Evolutionary conservation across 2,797 vertebrate species (phyloP).

Genomic region (Scleropages formosus): DNA sequence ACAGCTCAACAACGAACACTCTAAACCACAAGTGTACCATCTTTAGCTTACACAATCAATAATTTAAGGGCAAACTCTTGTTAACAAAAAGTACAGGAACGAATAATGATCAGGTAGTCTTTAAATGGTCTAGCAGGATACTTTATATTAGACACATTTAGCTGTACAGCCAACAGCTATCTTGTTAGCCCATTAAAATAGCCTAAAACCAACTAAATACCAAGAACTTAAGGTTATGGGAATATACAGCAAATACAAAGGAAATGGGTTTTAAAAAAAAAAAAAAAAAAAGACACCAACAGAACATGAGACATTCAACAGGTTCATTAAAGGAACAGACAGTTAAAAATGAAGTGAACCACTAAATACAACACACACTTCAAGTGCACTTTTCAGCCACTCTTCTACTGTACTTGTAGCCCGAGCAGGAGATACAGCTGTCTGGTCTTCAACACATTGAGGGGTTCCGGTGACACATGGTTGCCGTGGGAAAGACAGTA

Average conservation of each 20-base stretch:
- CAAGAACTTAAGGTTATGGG: no score
- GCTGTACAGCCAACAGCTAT: no score
- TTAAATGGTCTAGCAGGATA: no score
- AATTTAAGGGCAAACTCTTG: background rate
- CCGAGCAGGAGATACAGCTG: background rate
- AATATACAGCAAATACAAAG: background rate
- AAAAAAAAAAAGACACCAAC: background rate
- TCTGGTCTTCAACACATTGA: background rate
- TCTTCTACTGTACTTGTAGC: background rate
- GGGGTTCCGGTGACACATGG: slow-evolving; percentile 28
- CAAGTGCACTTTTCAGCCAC: background rate
- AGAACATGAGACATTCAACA: background rate
- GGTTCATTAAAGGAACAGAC: no score
- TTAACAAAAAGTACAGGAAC: no score
- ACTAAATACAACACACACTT: background rate
- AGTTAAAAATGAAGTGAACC: no score
- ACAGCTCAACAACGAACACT: background rate
- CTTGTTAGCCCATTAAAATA: no score
- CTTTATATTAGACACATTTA: no score
- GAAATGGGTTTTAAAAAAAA: background rate
- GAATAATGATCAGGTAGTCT: no score
- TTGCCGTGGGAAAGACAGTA: slow-evolving; percentile 80
- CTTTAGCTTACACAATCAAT: background rate
- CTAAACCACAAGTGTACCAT: background rate
- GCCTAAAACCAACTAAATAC: no score